Evolutionary conservation across 2,113 vertebrate species (phyloP), one percentile per base, ranked within the genome.

Genomic region (Pheucticus melanocephalus): DNA sequence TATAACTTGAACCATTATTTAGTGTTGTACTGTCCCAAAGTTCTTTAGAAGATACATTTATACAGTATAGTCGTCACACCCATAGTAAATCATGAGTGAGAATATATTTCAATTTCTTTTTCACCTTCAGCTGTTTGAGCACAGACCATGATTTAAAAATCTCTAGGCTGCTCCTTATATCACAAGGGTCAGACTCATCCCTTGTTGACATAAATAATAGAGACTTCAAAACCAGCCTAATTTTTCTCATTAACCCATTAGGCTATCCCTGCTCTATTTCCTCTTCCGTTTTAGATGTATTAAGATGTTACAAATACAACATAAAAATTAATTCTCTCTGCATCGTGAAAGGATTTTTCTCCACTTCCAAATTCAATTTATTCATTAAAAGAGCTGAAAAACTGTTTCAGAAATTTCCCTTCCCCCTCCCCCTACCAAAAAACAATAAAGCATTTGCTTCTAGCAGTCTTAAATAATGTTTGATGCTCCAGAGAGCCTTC

Each of bases 401-500:
- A 68, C 10, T 24, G 2, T 48, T 73, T 76, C 44, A 77, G 75
- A 90, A 78, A 40, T 28, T 45, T 6, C 20, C 40, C 25, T 80
- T 33, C 22, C 25, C 39, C 53, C 31, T 86, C 15, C 17, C 22
- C 12, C 31, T 33, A 65, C 54, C 24, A 82, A 92, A 95, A 93
- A 86, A 60, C 94, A 91, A 88, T 42, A 96, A 73, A 85, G 15
- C 19, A 39, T 88, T 96, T 72, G 42, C 92, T 94, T 90, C 65
- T 60, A 93, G 79, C 73, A 45, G 66, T 53, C 88, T 75, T 94
- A 96, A 96, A 93, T 95, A 57, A 88, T 85, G 83, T 91, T 94
- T 96, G 90, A 94, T 93, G 85, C 92, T 94, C 86, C 89, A 86
- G 81, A 94, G 95, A 97, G 80, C 95, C 88, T 96, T 97, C 95